phyloP scores from a whole-genome alignment of 2,797 vertebrate genomes.

The Sternarchorhynchus goeldii region DNA sequence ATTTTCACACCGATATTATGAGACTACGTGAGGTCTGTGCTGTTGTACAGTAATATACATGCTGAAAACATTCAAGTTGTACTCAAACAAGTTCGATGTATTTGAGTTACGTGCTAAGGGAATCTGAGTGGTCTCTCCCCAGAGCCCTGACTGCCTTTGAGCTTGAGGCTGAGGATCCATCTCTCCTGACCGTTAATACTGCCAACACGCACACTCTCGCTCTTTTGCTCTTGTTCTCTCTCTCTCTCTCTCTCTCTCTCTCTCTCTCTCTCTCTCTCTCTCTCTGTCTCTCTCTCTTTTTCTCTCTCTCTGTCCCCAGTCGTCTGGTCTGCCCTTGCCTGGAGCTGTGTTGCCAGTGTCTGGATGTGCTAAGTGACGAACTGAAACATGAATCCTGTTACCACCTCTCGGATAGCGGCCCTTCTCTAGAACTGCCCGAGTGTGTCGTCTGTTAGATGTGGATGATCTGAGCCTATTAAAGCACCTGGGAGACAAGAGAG shows the following conservation, averaged over 20 bases:
- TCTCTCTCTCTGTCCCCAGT: neutral
- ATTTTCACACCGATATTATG: neutral
- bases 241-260: constrained; percentile 18
- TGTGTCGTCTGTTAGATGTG: constrained; percentile 31
- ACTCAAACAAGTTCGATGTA: neutral
- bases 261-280: constrained; percentile 27
- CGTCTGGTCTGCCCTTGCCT: constrained; percentile 52
- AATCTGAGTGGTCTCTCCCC: neutral
- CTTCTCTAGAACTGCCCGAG: neutral
- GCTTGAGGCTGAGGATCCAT: constrained; percentile 29
- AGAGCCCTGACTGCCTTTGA: constrained; percentile 15
- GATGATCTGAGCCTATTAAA: constrained; percentile 43
- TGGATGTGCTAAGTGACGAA: constrained; percentile 53
- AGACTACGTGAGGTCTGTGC: neutral
- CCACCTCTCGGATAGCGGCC: constrained; percentile 33
- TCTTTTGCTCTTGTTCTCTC: constrained; percentile 8
- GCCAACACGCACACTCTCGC: constrained; percentile 23
- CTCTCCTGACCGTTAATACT: constrained; percentile 32
- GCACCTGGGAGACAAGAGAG: neutral
- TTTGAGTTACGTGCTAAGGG: neutral
- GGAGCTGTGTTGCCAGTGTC: constrained; percentile 42
- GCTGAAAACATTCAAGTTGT: neutral
- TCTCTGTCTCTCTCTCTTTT: constrained; percentile 32
- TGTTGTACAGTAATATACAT: neutral
- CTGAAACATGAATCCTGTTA: constrained; percentile 55